Conservation (phyloP, 2,113 vertebrate genomes). For the Alouatta palliata region DNA sequence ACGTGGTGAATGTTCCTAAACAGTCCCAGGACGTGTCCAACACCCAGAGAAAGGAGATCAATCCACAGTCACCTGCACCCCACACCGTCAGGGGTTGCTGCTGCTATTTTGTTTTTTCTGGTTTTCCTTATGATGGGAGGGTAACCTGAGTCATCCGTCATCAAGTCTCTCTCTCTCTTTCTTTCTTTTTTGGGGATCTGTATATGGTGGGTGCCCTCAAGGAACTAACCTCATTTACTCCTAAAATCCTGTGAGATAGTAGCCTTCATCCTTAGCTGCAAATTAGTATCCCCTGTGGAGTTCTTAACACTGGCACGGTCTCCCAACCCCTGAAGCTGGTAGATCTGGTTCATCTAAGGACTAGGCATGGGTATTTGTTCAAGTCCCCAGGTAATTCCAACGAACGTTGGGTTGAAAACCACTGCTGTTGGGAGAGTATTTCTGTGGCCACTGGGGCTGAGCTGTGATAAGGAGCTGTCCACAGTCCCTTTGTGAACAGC, state of each 20-base stretch:
- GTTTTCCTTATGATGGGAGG: not conserved
- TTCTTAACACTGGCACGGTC: not conserved
- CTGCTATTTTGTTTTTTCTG: not conserved
- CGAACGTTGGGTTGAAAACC: not conserved
- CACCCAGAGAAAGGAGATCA: not conserved
- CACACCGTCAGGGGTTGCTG: rapidly evolving
- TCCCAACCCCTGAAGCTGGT: not conserved
- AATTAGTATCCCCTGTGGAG: not conserved
- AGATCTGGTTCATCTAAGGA: not conserved
- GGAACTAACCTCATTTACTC: not conserved
- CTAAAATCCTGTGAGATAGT: not conserved
- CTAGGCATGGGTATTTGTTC: not conserved
- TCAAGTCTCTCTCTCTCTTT: not conserved
- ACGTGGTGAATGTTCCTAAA: not conserved
- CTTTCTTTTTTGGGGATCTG: not conserved
- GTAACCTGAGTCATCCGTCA: not conserved
- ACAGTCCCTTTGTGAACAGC: not conserved
- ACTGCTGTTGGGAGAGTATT: not conserved
- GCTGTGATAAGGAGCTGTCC: not conserved
- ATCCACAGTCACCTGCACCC: too few relatives aligned
- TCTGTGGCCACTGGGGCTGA: not conserved
- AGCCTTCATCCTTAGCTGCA: not conserved
- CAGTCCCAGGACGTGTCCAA: not conserved
- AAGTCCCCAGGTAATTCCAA: not conserved
- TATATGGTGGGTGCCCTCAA: not conserved